These are phyloP conservation scores for Euplagia quadripunctaria DNA, from an alignment of 2,888 invertebrate genomes.

Conservation along the genomic window DNA sequence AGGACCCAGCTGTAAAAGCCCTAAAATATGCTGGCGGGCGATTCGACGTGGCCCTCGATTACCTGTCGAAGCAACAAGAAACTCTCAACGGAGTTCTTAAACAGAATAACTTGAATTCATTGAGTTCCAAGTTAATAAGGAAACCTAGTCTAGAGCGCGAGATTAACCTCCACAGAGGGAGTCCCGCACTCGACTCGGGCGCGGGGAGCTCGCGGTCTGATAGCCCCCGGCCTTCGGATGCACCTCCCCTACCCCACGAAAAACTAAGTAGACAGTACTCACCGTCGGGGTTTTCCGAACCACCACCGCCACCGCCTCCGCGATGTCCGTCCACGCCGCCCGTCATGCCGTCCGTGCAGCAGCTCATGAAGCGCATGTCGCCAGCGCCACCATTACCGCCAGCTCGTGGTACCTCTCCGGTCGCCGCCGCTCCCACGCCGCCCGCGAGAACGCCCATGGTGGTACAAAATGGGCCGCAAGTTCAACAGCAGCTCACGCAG, in stretches of 20 bases:
- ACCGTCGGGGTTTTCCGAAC: constrained; percentile 88
- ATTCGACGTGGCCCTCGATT: constrained; percentile 90
- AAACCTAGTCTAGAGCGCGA: constrained; percentile 96
- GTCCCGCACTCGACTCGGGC: constrained; percentile 95
- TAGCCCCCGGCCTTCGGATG: constrained; percentile 92
- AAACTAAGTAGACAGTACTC: constrained; percentile 91
- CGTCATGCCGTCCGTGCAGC: constrained; percentile 89
- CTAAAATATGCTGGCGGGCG: constrained; percentile 91
- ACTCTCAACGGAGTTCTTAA: constrained; percentile 85
- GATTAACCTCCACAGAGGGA: constrained; percentile 91
- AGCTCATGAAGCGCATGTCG: constrained; percentile 88
- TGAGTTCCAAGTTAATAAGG: constrained; percentile 92
- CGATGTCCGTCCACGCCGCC: constrained; percentile 91
- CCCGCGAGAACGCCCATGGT: constrained; percentile 92
- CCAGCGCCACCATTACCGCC: constrained; percentile 89
- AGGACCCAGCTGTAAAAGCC: constrained; percentile 91
- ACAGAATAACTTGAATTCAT: constrained; percentile 86
- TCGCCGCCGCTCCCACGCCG: constrained; percentile 87
- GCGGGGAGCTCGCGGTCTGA: constrained; percentile 96
- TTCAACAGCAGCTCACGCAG: constrained; percentile 94
- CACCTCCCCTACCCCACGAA: constrained; percentile 88
- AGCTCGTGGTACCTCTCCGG: constrained; percentile 92
- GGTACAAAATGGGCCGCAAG: constrained; percentile 93
- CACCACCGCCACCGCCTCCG: constrained; percentile 92
- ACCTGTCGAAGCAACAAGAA: constrained; percentile 89